These are phyloP conservation scores for Uromys caudimaculatus DNA, from an alignment of 2,797 vertebrate genomes.

Conservation along the genomic window DNA sequence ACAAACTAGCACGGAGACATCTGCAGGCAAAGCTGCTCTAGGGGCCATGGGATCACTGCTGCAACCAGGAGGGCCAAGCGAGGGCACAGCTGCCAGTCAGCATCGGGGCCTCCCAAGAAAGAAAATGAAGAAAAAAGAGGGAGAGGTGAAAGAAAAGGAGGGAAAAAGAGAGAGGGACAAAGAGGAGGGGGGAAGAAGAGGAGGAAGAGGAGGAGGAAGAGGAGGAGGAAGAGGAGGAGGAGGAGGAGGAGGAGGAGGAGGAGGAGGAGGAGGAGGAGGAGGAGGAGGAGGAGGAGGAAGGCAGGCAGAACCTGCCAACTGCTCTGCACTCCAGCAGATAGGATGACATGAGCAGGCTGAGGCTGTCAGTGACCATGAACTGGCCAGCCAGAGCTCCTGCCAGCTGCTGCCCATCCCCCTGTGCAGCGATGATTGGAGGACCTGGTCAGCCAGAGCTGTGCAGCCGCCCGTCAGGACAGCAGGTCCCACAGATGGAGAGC, in stretches of 20 bases:
- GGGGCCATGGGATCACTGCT: background rate
- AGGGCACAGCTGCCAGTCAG: background rate
- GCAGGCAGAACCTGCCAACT: background rate
- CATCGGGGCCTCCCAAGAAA: background rate
- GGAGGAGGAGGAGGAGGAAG: no score
- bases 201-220: no score
- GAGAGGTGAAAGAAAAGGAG: background rate
- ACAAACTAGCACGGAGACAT: background rate
- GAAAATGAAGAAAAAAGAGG: background rate
- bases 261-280: no score
- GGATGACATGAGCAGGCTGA: background rate
- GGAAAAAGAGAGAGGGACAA: accelerated
- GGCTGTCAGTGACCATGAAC: background rate
- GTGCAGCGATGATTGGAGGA: background rate
- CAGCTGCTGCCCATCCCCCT: background rate
- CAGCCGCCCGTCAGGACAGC: background rate
- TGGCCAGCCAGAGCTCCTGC: background rate
- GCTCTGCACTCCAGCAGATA: background rate
- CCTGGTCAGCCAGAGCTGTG: background rate
- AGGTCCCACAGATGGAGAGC: background rate
- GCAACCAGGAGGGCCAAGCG: background rate
- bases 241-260: no score
- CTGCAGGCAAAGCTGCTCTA: background rate
- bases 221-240: no score
- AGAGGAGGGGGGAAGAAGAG: background rate